Evolutionary conservation across 2,797 vertebrate genomes (phyloP).

Genomic region (Molossus molossus): DNA sequence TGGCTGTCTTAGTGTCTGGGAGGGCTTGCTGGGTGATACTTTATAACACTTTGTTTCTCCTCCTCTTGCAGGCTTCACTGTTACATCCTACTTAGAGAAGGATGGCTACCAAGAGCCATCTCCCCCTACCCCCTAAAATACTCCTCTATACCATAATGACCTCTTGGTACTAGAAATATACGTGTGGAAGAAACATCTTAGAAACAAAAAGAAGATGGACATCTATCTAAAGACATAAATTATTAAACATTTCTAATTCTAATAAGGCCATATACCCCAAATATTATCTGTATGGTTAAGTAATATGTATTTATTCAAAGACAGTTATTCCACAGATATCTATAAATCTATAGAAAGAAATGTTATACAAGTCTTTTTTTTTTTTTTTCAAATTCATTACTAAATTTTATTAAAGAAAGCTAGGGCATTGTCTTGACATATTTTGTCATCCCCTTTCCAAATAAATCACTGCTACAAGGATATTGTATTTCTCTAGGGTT

Average conservation of each 20-base stretch:
- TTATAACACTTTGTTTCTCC: slow-evolving; percentile 37
- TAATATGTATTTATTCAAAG: slow-evolving; percentile 45
- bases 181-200: slow-evolving; percentile 57
- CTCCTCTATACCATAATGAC: slow-evolving; percentile 48
- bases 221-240: slow-evolving; percentile 68
- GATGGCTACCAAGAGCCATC: slow-evolving; percentile 72
- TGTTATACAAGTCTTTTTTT: neutral
- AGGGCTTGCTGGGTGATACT: slow-evolving; percentile 37
- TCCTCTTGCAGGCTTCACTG: slow-evolving; percentile 69
- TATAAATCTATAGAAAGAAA: slow-evolving; percentile 31
- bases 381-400: neutral
- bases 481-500: neutral
- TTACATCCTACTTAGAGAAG: slow-evolving; percentile 63
- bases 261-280: slow-evolving; percentile 24
- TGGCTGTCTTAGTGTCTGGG: slow-evolving; percentile 61
- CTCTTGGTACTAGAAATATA: slow-evolving; percentile 37
- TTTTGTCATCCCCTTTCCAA: slow-evolving; percentile 41
- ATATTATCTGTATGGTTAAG: slow-evolving; percentile 42
- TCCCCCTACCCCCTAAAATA: neutral
- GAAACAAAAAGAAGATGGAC: neutral
- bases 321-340: slow-evolving; percentile 10
- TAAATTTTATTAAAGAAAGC: slow-evolving; percentile 51
- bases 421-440: slow-evolving; percentile 25
- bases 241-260: slow-evolving; percentile 46
- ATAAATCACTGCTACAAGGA: slow-evolving; percentile 34